A percentile compares a stretch with the other conserved stretches of the same genome.
Evolutionary conservation across 2,888 invertebrate species (phyloP).

Genomic region (Tigriopus californicus): DNA sequence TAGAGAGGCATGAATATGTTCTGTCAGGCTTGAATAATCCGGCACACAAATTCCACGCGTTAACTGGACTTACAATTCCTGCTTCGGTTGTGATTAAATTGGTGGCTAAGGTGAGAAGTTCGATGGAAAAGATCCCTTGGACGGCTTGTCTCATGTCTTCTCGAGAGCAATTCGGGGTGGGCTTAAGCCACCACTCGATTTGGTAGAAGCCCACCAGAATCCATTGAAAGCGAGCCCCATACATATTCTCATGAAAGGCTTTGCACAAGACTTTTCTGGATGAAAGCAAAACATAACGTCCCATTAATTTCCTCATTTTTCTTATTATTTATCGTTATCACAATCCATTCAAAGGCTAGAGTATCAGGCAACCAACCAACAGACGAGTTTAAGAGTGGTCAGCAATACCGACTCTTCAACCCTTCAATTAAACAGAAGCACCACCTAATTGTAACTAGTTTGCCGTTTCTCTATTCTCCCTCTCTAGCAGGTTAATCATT

Average conservation of each 20-base stretch:
- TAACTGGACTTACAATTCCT: constrained; percentile 50
- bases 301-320: background rate
- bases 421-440: too few relatives aligned
- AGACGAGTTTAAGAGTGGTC: too few relatives aligned
- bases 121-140: constrained; percentile 71
- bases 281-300: background rate
- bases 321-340: background rate
- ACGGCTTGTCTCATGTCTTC: constrained; percentile 48
- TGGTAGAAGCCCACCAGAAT: constrained; percentile 38
- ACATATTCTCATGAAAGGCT: constrained; percentile 55
- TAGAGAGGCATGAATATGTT: constrained; percentile 33
- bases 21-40: background rate
- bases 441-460: too few relatives aligned
- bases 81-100: constrained; percentile 70
- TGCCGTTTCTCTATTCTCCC: too few relatives aligned
- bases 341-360: background rate
- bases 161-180: constrained; percentile 36
- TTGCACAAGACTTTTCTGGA: constrained; percentile 48
- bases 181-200: constrained; percentile 21
- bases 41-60: background rate
- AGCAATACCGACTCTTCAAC: too few relatives aligned
- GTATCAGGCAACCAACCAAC: constrained; percentile 12
- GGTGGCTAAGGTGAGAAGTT: constrained; percentile 65
- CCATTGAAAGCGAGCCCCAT: constrained; percentile 84
- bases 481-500: too few relatives aligned